phyloP scores from a whole-genome alignment of 2,888 invertebrate genomes.

The Bugula neritina region DNA sequence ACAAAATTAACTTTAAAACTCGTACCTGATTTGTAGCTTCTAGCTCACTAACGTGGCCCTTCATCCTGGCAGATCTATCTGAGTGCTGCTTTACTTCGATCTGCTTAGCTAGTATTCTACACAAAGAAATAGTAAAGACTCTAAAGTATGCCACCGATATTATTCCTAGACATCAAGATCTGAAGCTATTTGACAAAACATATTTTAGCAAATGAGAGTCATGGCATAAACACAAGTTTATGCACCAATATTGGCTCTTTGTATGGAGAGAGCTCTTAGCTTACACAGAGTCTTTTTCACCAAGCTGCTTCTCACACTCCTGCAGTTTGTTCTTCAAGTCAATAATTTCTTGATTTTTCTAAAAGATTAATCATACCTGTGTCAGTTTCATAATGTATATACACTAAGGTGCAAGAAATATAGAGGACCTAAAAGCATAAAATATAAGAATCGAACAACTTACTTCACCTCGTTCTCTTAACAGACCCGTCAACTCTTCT shows the following conservation, averaged over 20 bases:
- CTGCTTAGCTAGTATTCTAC: background rate
- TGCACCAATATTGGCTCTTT: too few species aligned
- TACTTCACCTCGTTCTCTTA: conserved; percentile 75
- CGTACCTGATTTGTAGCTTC: conserved; percentile 68
- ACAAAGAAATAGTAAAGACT: too few species aligned
- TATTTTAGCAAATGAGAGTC: too few species aligned
- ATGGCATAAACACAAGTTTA: too few species aligned
- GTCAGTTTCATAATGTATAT: conserved; percentile 13
- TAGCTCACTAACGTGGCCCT: conserved; percentile 50
- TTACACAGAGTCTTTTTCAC: conserved; percentile 68
- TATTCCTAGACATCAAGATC: too few species aligned
- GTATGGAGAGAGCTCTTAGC: too few species aligned
- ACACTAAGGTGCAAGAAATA: background rate
- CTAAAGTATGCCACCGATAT: too few species aligned
- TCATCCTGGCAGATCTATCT: conserved; percentile 26
- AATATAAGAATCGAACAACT: too few species aligned
- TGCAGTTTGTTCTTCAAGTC: conserved; percentile 78
- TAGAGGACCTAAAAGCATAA: too few species aligned
- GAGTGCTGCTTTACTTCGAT: background rate
- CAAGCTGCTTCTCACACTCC: conserved; percentile 73
- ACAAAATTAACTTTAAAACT: conserved; percentile 6
- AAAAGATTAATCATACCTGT: conserved; percentile 32
- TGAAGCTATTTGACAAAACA: too few species aligned
- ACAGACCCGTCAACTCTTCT: conserved; percentile 85
- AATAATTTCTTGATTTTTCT: conserved; percentile 83